Evolutionary conservation across 2,888 invertebrate genomes (phyloP), one percentile per base, ranked within the genome.

Genomic region (Actias luna): DNA sequence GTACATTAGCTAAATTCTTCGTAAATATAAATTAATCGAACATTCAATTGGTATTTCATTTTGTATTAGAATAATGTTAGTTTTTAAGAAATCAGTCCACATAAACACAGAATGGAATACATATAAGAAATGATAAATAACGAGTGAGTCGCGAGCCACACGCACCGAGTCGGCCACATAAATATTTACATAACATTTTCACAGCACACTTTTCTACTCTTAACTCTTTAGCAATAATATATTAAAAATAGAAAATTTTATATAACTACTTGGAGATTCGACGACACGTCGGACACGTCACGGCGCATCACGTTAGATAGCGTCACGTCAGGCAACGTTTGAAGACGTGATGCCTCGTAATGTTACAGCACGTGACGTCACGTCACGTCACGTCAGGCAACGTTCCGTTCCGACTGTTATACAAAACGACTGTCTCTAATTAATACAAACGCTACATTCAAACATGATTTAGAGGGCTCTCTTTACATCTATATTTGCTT

Each of bases 191-290:
- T 69, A 74, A 75, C 76, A 73, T 75, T 78, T 82, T 82, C 82
- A 84, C 82, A 82, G 80, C 83, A 83, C 83, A 83, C 79, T 78
- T 79, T 78, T 74, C 83, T 85, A 85, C 81, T 63, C 74, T 82
- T 87, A 87, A 88, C 68, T 67, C 67, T 84, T 84, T 85, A 84
- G 71, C 78, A 50, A 50, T 50, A 83, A 87, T 88, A 89, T 92
- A 92, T 89, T 92, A 92, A 92, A 55, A 92, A 92, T 92, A 92
- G 86, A 92, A 92, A 92, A 90, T 89, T 87, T 88, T 77, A 88
- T 87, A 87, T 85, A 78, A 88, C 90, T 79, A 83, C 87, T 80
- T 78, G 84, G 92, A 92, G 91, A 90, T 91, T 89, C 91, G 80
- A 82, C 82, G 82, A 82, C 78, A 74, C 82, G 78, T 8, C 33